Evolutionary conservation across 2,888 invertebrate genomes (phyloP).

Genomic region (Cylindroiulus punctatus): DNA sequence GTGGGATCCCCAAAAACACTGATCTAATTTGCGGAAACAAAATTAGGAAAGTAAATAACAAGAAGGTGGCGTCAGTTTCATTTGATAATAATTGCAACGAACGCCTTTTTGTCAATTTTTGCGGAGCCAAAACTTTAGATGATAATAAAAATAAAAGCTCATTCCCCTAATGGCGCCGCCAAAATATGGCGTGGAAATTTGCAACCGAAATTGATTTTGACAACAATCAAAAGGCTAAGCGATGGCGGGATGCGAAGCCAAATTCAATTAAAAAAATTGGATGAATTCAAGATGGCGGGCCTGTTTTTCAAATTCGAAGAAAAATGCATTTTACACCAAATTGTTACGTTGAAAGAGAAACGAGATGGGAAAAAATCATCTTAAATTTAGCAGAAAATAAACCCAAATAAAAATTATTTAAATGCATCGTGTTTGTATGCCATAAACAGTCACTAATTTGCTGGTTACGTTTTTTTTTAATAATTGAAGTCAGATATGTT

Average conservation of each 20-base stretch:
- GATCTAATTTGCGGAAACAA: neutral
- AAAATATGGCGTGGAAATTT: slow-evolving; percentile 27
- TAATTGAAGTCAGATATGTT: too few species aligned
- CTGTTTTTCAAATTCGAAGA: neutral
- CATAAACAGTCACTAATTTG: too few species aligned
- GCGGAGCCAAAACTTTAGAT: neutral
- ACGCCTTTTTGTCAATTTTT: neutral
- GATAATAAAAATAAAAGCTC: slow-evolving; percentile 35
- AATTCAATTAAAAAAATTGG: slow-evolving; percentile 22
- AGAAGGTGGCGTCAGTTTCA: neutral
- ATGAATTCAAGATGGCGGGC: slow-evolving; percentile 27
- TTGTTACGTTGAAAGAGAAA: too few species aligned
- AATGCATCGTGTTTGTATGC: too few species aligned
- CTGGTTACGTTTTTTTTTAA: too few species aligned
- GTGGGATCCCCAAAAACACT: neutral
- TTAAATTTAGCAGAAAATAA: too few species aligned
- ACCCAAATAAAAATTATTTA: too few species aligned
- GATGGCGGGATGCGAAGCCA: neutral
- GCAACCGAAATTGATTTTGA: slow-evolving; percentile 33
- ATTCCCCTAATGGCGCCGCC: slow-evolving; percentile 2
- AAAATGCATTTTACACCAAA: neutral
- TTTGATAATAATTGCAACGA: neutral
- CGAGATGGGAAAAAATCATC: too few species aligned
- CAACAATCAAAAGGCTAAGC: neutral
- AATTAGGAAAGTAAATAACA: neutral